A percentile compares a stretch with the other conserved stretches of the same genome.
Evolutionary conservation across 2,888 invertebrate species (phyloP).

Genomic region (Alsophila aescularia): DNA sequence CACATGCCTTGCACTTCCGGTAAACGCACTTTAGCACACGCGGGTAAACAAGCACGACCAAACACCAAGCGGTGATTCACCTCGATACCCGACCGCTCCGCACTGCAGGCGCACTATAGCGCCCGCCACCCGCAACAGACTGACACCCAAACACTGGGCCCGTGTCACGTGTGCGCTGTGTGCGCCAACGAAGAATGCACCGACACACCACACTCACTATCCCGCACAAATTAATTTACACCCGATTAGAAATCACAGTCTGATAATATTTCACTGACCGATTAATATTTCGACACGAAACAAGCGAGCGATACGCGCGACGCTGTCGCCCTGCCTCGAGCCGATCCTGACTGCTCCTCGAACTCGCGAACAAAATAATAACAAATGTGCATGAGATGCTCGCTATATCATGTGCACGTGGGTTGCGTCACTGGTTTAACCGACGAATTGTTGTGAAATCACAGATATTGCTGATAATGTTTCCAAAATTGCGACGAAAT

Average conservation of each 20-base stretch:
- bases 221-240: constrained; percentile 70
- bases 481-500: constrained; percentile 61
- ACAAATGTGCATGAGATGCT: constrained; percentile 87
- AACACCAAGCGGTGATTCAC: constrained; percentile 80
- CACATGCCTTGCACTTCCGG: constrained; percentile 82
- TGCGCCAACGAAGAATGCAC: constrained; percentile 52
- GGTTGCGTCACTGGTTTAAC: constrained; percentile 77
- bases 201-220: constrained; percentile 61
- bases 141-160: constrained; percentile 78
- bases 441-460: constrained; percentile 61
- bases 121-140: constrained; percentile 72
- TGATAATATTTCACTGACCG: constrained; percentile 60
- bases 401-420: constrained; percentile 80
- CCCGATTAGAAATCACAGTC: constrained; percentile 59
- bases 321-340: constrained; percentile 72
- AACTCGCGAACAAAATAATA: constrained; percentile 89
- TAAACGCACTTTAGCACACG: constrained; percentile 81
- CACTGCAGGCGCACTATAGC: constrained; percentile 75
- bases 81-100: constrained; percentile 72
- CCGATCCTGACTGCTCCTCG: constrained; percentile 75
- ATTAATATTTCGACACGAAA: constrained; percentile 60
- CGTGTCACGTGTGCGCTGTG: constrained; percentile 74
- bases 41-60: constrained; percentile 80
- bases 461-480: constrained; percentile 51
- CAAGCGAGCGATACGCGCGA: constrained; percentile 68